phyloP scores from a whole-genome alignment of 2,113 vertebrate species.

The Connochaetes taurinus region DNA sequence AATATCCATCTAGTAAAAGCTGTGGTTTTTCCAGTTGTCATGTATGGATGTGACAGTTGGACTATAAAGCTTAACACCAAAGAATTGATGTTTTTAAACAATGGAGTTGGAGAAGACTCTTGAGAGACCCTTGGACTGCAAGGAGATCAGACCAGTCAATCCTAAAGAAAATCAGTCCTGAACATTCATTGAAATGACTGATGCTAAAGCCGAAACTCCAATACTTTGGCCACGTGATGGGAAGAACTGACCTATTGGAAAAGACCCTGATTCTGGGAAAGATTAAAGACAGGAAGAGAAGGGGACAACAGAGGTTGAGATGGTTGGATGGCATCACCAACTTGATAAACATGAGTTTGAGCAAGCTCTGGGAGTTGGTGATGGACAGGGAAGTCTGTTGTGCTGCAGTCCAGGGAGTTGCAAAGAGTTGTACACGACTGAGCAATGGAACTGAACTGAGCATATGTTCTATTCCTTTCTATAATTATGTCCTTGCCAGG shows the following conservation, averaged over 20 bases:
- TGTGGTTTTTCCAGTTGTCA: not conserved
- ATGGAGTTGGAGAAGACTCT: not conserved
- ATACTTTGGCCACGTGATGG: not conserved
- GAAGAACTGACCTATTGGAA: not conserved
- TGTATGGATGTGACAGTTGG: not conserved
- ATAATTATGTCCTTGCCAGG: not conserved
- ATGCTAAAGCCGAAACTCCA: not conserved
- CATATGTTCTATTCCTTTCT: not conserved
- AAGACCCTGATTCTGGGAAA: not conserved
- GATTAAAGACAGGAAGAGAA: not conserved
- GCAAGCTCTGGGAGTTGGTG: not conserved
- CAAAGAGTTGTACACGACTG: rapidly evolving
- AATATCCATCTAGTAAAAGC: not conserved
- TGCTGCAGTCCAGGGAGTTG: not conserved
- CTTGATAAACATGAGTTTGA: not conserved
- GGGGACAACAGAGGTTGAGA: not conserved
- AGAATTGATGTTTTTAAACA: not conserved
- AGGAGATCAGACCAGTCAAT: not conserved
- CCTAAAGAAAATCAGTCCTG: not conserved
- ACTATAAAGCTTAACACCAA: not conserved
- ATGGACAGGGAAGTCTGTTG: not conserved
- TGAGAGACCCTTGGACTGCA: not conserved
- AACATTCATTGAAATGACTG: not conserved
- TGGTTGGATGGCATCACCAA: not conserved
- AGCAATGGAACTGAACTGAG: not conserved